Evolutionary conservation across 2,113 vertebrate species (phyloP), one percentile per base, ranked within the genome.

Genomic region (Pangasianodon hypophthalmus): DNA sequence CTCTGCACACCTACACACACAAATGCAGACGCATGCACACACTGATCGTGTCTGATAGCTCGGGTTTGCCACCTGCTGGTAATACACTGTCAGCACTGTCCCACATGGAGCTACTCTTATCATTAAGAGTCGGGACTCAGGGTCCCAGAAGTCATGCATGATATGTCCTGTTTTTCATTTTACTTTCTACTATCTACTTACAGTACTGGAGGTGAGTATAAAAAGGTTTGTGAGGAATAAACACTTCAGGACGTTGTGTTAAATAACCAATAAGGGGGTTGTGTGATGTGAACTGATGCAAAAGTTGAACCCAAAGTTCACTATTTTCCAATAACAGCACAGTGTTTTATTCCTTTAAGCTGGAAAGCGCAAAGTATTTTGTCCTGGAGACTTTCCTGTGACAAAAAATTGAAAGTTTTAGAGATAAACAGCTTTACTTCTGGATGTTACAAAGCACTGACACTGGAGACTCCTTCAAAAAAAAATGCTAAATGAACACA

Each of bases 61-160:
- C 90, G 77, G 44, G 19, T 88, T 86, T 89, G 90, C 88, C 88
- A 91, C 44, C 90, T 89, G 56, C 90, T 89, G 88, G 88, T 48
- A 44, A 67, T 62, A 62, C 58, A 62, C 37, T 56, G 37, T 37
- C 79, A 64, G 58, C 26, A 48, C 37, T 0, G 13, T 62, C 60
- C 46, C 4, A 37, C n/a, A 69, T 6, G 2, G 46, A 50, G 81
- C 56, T 71, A 52, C 9, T 16, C 50, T 69, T 18, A 73, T 67
- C 58, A 54, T 60, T 44, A 75, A 16, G 37, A 77, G 29, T 54
- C 71, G 16, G 46, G 67, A 58, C 21, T 83, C 54, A 4, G 18
- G 18, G 10, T 58, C 52, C 9, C 81, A 58, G 6, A 60, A 41
- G 18, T 58, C n/a, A 21, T 82, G 32, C 16, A 9, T 29, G 32